Conservation (phyloP, 2,113 vertebrate species). For the Anguilla rostrata region DNA sequence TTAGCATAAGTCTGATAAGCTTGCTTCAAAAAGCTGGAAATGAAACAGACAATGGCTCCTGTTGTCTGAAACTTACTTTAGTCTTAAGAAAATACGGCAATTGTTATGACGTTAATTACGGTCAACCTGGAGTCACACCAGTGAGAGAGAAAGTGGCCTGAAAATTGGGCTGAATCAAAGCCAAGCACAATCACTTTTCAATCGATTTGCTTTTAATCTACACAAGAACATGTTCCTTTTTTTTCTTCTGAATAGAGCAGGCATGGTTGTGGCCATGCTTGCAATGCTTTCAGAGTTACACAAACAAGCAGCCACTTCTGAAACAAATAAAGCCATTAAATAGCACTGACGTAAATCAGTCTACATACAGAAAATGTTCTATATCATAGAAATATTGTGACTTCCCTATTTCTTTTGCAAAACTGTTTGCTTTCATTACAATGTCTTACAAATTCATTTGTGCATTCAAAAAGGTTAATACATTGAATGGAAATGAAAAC, state of each 20-base stretch:
- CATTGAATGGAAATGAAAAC: background rate
- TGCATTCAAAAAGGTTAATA: background rate
- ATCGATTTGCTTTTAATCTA: constrained; percentile 7
- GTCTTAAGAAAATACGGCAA: background rate
- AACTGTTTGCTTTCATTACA: background rate
- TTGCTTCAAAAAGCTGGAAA: background rate
- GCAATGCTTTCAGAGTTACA: background rate
- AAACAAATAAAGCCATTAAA: background rate
- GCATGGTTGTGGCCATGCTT: background rate
- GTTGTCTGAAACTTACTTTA: constrained; percentile 8
- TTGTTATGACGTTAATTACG: constrained; percentile 11
- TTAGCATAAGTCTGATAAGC: constrained; percentile 17
- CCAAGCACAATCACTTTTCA: constrained; percentile 8
- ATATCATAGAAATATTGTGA: background rate
- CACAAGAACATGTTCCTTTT: background rate
- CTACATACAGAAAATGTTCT: background rate
- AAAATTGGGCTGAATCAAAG: background rate
- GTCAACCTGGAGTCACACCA: background rate
- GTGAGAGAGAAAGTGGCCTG: background rate
- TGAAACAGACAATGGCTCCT: background rate
- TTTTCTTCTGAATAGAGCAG: background rate
- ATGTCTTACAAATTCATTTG: background rate
- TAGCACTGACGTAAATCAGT: background rate
- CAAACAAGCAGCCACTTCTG: background rate
- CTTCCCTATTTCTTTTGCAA: background rate